These are phyloP conservation scores for Agraylea sexmaculata DNA, from an alignment of 1,140 invertebrate genomes.

Conservation along the genomic window DNA sequence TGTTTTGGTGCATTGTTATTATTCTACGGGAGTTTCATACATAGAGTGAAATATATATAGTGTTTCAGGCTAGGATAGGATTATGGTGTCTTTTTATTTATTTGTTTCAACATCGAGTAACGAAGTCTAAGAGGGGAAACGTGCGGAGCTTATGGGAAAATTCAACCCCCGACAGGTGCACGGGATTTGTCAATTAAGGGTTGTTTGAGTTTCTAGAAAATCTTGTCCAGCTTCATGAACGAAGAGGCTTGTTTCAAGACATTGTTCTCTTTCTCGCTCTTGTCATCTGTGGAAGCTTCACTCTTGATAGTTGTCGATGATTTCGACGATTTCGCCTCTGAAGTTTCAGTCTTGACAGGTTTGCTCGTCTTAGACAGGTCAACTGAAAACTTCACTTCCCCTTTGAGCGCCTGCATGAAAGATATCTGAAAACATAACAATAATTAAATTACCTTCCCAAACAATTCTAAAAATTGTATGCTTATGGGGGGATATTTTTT, in stretches of 20 bases:
- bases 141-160: too few relatives aligned
- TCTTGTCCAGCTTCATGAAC: conserved; percentile 16
- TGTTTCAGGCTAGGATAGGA: too few relatives aligned
- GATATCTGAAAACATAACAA: conserved; percentile 34
- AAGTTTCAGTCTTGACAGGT: conserved; percentile 26
- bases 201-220: conserved; percentile 13
- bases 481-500: background rate
- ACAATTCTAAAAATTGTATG: background rate
- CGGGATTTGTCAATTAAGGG: too few relatives aligned
- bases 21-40: too few relatives aligned
- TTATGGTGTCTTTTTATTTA: too few relatives aligned
- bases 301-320: conserved; percentile 4
- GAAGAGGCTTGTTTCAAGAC: conserved; percentile 14
- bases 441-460: background rate
- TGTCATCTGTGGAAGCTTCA: conserved; percentile 6
- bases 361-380: conserved; percentile 41
- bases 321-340: conserved; percentile 6
- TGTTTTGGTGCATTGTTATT: too few relatives aligned
- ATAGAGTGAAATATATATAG: too few relatives aligned
- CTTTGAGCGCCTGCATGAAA: conserved; percentile 40
- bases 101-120: too few relatives aligned
- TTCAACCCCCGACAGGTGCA: too few relatives aligned
- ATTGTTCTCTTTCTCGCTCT: conserved; percentile 6
- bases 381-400: conserved; percentile 44
- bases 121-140: too few relatives aligned